phyloP scores from a whole-genome alignment of 2,113 vertebrate species.

The Microcebus lehilahytsara region DNA sequence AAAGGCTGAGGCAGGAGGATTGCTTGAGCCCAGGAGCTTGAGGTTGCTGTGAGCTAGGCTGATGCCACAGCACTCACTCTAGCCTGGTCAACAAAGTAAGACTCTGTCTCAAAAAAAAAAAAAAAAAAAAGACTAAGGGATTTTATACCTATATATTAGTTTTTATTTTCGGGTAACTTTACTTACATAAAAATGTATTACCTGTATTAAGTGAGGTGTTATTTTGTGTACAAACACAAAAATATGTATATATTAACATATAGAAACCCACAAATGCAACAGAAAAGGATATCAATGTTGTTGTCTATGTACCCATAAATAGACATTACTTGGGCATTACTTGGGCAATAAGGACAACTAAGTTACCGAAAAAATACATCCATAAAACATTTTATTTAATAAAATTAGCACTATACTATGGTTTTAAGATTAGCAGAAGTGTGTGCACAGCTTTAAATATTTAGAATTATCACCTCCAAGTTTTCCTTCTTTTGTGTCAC shows the following conservation, averaged over 20 bases:
- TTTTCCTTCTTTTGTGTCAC: not conserved
- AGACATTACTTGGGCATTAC: not conserved
- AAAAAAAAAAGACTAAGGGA: not conserved
- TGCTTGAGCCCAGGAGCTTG: too few relatives aligned
- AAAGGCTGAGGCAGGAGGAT: too few relatives aligned
- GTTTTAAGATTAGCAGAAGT: conserved; percentile 31
- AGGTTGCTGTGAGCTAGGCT: too few relatives aligned
- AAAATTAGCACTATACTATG: not conserved
- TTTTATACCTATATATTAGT: not conserved
- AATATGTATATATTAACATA: conserved; percentile 17
- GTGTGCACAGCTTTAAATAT: not conserved
- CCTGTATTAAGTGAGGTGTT: not conserved
- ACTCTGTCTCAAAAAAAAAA: too few relatives aligned
- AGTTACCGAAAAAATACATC: not conserved
- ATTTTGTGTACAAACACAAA: conserved; percentile 9
- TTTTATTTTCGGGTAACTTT: not conserved
- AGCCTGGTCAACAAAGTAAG: too few relatives aligned
- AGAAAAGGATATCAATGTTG: not conserved
- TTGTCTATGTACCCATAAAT: not conserved
- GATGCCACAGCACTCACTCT: too few relatives aligned
- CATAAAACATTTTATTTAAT: conserved; percentile 15
- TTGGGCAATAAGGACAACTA: not conserved
- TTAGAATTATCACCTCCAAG: not conserved
- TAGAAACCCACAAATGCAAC: not conserved
- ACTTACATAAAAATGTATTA: not conserved